Conservation (phyloP, 2,113 vertebrate genomes). For the Equus quagga region DNA sequence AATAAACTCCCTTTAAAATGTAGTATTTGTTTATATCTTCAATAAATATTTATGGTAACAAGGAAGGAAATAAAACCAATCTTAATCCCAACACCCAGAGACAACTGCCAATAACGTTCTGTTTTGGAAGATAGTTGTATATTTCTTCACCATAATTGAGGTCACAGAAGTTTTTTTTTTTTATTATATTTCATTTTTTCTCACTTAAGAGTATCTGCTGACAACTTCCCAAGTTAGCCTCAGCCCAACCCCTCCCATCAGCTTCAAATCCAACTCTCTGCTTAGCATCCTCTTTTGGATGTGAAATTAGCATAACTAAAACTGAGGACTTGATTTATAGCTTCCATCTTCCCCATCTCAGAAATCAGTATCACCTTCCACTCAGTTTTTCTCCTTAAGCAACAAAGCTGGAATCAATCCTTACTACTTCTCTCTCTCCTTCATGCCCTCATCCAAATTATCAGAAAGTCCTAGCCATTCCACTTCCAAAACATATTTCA, state of each 20-base stretch:
- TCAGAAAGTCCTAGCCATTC: neutral
- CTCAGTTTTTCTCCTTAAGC: neutral
- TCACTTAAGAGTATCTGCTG: slow-evolving; percentile 1
- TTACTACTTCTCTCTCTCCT: neutral
- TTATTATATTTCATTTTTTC: slow-evolving; percentile 37
- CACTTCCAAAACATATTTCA: neutral
- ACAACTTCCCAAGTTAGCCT: slow-evolving; percentile 23
- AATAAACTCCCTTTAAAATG: neutral
- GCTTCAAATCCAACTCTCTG: slow-evolving; percentile 2
- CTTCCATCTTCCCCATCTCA: neutral
- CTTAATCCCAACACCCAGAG: neutral
- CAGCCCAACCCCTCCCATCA: neutral
- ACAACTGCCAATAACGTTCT: slow-evolving; percentile 7
- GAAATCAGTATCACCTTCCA: neutral
- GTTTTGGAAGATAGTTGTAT: slow-evolving; percentile 6
- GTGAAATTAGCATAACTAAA: neutral
- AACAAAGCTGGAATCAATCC: neutral
- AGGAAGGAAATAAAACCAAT: neutral
- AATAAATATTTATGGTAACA: slow-evolving; percentile 47
- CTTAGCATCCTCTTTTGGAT: neutral
- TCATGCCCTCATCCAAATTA: neutral
- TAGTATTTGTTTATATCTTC: slow-evolving; percentile 8
- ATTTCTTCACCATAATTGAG: slow-evolving; percentile 44
- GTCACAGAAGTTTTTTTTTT: neutral
- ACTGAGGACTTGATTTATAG: neutral